Conservation (phyloP, 2,113 vertebrate species). For the Cheilinus undulatus region DNA sequence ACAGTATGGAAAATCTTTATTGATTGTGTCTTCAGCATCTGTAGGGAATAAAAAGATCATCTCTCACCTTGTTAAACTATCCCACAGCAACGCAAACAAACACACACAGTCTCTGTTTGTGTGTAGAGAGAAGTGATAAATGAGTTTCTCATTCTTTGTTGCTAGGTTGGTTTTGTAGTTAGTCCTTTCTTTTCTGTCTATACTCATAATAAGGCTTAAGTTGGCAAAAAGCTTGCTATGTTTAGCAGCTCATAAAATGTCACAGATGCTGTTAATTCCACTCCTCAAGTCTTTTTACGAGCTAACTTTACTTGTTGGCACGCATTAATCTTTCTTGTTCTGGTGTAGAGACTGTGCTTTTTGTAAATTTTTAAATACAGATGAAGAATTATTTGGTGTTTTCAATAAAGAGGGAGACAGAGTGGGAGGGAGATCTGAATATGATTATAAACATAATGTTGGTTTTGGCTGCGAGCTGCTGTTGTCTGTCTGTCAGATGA, state of each 20-base stretch:
- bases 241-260: conserved; percentile 29
- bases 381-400: not conserved
- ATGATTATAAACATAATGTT: conserved; percentile 43
- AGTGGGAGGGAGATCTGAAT: conserved; percentile 13
- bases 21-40: conserved; percentile 12
- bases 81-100: conserved; percentile 6
- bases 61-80: conserved; percentile 24
- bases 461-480: conserved; percentile 40
- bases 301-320: conserved; percentile 32
- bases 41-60: conserved; percentile 5
- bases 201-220: conserved; percentile 12
- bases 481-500: conserved; percentile 47
- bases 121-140: conserved; percentile 23
- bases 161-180: conserved; percentile 30
- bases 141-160: conserved; percentile 19
- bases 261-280: conserved; percentile 39
- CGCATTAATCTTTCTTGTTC: not conserved
- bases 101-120: not conserved
- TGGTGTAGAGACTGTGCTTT: not conserved
- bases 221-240: conserved; percentile 15
- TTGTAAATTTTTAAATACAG: conserved; percentile 1
- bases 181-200: not conserved
- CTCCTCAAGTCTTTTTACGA: conserved; percentile 31
- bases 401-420: not conserved
- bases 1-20: conserved; percentile 10